These are phyloP conservation scores for Numenius arquata DNA, from an alignment of 2,113 vertebrate species.

Conservation along the genomic window DNA sequence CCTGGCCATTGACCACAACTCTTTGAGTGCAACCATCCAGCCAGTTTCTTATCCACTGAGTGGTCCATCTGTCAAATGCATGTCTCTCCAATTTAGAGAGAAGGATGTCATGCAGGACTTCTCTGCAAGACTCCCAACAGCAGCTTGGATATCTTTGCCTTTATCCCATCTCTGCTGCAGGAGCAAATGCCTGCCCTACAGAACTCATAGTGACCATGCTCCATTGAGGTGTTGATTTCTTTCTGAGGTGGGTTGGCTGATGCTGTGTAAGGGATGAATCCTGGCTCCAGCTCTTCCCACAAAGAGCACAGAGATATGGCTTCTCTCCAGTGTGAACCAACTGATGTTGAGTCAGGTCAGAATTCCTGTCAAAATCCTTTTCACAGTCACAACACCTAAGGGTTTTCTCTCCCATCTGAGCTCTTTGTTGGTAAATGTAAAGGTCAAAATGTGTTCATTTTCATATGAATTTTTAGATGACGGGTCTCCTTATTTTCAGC, in stretches of 20 bases:
- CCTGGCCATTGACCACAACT: neutral
- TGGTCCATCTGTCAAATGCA: neutral
- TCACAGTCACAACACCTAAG: neutral
- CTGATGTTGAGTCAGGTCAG: neutral
- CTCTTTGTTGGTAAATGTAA: neutral
- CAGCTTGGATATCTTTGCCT: neutral
- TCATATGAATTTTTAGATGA: neutral
- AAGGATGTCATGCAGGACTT: neutral
- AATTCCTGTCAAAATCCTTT: neutral
- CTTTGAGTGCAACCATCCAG: neutral
- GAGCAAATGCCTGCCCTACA: neutral
- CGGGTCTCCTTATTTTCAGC: neutral
- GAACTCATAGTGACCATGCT: neutral
- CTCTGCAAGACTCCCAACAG: neutral
- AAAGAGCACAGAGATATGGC: neutral
- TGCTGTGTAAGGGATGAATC: neutral
- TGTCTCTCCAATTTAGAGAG: neutral
- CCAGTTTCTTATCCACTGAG: neutral
- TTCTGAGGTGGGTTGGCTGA: neutral
- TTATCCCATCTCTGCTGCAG: neutral
- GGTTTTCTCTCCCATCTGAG: neutral
- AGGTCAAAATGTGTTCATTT: neutral
- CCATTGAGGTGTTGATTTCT: neutral
- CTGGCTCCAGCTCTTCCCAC: neutral
- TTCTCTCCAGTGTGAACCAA: neutral